Evolutionary conservation across 1,140 invertebrate genomes (phyloP).

Genomic region (Mactra quadrangularis): DNA sequence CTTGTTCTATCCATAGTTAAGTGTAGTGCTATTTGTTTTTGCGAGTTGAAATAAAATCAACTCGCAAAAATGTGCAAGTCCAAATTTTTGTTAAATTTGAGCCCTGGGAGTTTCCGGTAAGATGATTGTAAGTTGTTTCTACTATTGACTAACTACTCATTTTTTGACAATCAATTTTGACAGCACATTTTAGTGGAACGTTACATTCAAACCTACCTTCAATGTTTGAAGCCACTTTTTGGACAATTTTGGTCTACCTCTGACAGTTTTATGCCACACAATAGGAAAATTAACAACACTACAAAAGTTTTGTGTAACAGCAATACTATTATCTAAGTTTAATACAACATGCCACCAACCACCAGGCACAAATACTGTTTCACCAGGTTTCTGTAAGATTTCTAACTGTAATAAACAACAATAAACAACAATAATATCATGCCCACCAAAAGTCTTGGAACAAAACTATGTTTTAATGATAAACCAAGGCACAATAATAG

Average conservation of each 20-base stretch:
- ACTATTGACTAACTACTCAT: too few species aligned
- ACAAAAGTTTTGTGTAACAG: constrained; percentile 99
- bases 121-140: too few species aligned
- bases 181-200: too few species aligned
- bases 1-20: too few species aligned
- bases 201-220: constrained; percentile 84
- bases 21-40: too few species aligned
- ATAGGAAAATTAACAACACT: constrained; percentile 98
- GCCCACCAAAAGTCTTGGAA: background rate
- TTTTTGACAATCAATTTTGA: too few species aligned
- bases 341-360: constrained; percentile 98
- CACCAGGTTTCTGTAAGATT: constrained; percentile 98
- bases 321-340: constrained; percentile 97
- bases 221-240: constrained; percentile 91
- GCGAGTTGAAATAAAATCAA: too few species aligned
- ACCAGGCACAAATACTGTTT: constrained; percentile 98
- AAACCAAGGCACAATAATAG: too few species aligned
- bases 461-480: too few species aligned
- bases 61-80: too few species aligned
- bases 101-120: too few species aligned
- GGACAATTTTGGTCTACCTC: constrained; percentile 97
- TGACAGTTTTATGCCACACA: constrained; percentile 99
- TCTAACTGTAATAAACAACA: constrained; percentile 90
- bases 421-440: constrained; percentile 12
- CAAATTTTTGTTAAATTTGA: too few species aligned